phyloP scores from a whole-genome alignment of 2,113 vertebrate species.

The Pygoscelis adeliae region DNA sequence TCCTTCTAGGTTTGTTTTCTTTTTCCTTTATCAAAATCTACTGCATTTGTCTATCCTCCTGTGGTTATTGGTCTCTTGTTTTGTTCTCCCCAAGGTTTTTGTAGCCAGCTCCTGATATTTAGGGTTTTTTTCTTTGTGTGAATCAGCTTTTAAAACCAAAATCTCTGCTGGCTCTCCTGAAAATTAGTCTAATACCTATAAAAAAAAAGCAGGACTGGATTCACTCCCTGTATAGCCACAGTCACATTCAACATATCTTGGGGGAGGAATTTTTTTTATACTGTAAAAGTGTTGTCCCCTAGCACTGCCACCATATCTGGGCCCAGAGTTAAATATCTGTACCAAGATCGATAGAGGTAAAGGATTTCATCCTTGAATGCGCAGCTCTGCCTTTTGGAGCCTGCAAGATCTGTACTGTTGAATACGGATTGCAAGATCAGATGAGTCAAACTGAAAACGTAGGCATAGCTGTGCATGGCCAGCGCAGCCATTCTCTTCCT shows the following conservation, averaged over 20 bases:
- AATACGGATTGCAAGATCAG: background rate
- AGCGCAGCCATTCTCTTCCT: background rate
- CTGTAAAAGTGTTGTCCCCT: background rate
- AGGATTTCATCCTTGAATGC: background rate
- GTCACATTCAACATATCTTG: background rate
- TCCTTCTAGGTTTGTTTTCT: background rate
- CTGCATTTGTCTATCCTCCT: background rate
- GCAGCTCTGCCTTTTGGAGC: background rate
- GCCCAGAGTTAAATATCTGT: background rate
- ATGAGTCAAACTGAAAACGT: background rate
- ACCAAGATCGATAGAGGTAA: fast-evolving
- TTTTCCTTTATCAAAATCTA: background rate
- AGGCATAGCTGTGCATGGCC: background rate
- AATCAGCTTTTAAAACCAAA: background rate
- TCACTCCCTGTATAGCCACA: background rate
- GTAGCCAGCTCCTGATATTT: background rate
- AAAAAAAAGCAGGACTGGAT: background rate
- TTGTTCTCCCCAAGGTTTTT: background rate
- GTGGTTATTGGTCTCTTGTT: background rate
- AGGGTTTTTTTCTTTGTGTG: background rate
- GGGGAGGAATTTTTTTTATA: background rate
- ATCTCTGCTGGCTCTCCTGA: background rate
- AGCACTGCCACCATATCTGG: background rate
- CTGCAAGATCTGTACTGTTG: background rate
- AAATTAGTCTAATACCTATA: background rate